A percentile compares a stretch with the other conserved stretches of the same genome.
These are phyloP conservation scores for Busseola fusca DNA, from an alignment of 2,888 invertebrate species.

Conservation along the genomic window DNA sequence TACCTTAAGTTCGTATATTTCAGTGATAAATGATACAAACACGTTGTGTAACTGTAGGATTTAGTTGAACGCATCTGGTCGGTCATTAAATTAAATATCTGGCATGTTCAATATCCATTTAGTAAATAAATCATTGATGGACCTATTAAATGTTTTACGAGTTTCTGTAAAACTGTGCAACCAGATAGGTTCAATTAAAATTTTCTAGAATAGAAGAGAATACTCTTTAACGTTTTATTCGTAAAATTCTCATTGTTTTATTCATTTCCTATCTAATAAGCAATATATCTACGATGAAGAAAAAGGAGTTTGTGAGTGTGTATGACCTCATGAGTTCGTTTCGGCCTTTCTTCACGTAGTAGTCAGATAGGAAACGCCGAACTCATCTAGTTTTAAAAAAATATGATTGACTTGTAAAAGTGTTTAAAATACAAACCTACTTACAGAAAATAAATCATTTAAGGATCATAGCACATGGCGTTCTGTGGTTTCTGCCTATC, in stretches of 20 bases:
- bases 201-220: not conserved
- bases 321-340: too few relatives aligned
- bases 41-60: not conserved
- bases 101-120: not conserved
- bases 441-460: too few relatives aligned
- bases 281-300: not conserved
- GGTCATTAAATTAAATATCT: not conserved
- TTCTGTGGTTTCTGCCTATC: not conserved
- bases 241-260: not conserved
- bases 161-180: not conserved
- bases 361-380: too few relatives aligned
- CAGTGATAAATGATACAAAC: slow-evolving; percentile 1
- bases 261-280: not conserved
- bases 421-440: too few relatives aligned
- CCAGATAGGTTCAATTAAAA: not conserved
- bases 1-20: not conserved
- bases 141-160: not conserved
- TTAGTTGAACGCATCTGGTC: not conserved
- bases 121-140: not conserved
- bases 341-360: too few relatives aligned
- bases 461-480: not conserved
- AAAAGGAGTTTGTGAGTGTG: not conserved
- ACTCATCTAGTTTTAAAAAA: too few relatives aligned
- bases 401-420: too few relatives aligned
- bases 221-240: not conserved